Base-by-base conservation (phyloP, 1,140 invertebrate genomes). In the Eciton burchellii region DNA sequence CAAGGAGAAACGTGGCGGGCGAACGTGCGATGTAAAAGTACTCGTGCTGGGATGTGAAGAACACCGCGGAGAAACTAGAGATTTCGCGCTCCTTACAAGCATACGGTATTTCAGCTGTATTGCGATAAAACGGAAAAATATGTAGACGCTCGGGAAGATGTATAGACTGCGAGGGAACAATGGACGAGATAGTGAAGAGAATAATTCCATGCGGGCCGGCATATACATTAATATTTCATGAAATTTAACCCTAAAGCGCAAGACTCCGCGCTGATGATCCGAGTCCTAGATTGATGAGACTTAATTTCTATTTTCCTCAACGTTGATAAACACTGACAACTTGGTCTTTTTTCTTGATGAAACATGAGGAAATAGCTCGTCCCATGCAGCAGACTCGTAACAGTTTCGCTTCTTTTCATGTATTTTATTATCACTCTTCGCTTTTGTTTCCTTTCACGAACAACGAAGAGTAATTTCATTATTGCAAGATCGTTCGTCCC, bases 101-200 rank as follows among this genome's bases (percentile, higher is more conserved):
- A 26, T 49, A 79, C 74, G 49, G 49, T 62, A 35, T 70, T 79
- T 68, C 43, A 19, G 66, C 70, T 26, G 56, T 70, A 79, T 56
- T 56, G 74, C 74, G 74, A 79, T 79, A 79, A 79, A 79, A 47
- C 63, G 24, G 63, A 79, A 79, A 79, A 79, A 79, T 79, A 79
- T 70, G n/a, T 56, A 79, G 63, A 49, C 29, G 74, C 56, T 68
- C 56, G 49, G 49, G 63, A 79, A 79, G 74, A 79, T 79, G 63
- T 79, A 79, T 79, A 56, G 74, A 49, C 49, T 70, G 74, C 68
- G 70, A 79, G 49, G 21, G 49, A 79, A 79, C 74, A 68, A 43
- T 6, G 35, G 29, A 0, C 49, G 49, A 70, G 63, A 77, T 77
- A 77, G 35, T 47, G 4, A 49, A 52, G 59, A 63, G 73, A 79